Conservation (phyloP, 2,113 vertebrate genomes). For the cattle (Bos taurus) region ARS-UCD2.0 NC_037344.1:44548501-44549000, state of each 20-base stretch:
- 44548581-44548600: background rate
- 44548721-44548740: no score
- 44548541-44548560: no score
- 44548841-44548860: background rate
- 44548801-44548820: no score
- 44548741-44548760: background rate
- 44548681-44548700: fast-evolving
- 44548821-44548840: background rate
- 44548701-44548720: background rate
- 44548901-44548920: background rate
- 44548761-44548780: background rate
- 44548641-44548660: background rate
- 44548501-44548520: background rate
- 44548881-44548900: background rate
- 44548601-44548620: background rate
- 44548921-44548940: background rate
- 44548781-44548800: background rate
- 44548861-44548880: background rate
- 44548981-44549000: background rate
- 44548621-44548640: background rate
- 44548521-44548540: background rate
- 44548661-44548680: background rate
- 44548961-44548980: background rate
- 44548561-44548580: background rate
- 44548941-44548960: background rate